A percentile compares a stretch with the other conserved stretches of the same genome.
phyloP scores from a whole-genome alignment of 2,888 invertebrate species.

The Meloe dianella region DNA sequence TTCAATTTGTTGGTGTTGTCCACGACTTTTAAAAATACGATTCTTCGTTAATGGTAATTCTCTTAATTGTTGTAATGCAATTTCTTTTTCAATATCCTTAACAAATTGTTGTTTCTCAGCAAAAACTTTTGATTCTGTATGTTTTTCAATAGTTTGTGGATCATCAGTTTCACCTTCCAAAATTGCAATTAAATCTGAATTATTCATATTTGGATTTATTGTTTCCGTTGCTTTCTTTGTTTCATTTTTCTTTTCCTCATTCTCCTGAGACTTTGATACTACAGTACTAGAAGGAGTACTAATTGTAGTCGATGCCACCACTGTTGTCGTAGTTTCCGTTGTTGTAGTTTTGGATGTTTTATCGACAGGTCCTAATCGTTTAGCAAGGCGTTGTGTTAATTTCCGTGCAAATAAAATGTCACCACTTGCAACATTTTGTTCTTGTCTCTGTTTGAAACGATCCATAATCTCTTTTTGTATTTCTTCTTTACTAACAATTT shows the following conservation, averaged over 20 bases:
- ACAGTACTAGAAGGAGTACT: not conserved
- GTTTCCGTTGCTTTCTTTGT: constrained; percentile 34
- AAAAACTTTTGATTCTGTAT: constrained; percentile 32
- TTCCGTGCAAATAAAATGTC: constrained; percentile 64
- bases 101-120: constrained; percentile 14
- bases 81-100: constrained; percentile 47
- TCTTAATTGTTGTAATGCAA: constrained; percentile 65
- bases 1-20: constrained; percentile 11
- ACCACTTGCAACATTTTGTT: constrained; percentile 54
- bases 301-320: constrained; percentile 25
- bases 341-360: not conserved
- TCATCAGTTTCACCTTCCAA: constrained; percentile 64
- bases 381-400: constrained; percentile 59
- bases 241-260: constrained; percentile 27
- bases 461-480: constrained; percentile 64
- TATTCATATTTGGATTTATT: constrained; percentile 52
- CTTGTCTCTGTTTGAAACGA: constrained; percentile 60
- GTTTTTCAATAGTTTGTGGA: constrained; percentile 28
- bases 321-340: not conserved
- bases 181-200: constrained; percentile 64
- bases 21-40: constrained; percentile 19
- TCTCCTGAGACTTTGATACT: constrained; percentile 16
- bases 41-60: constrained; percentile 56
- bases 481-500: constrained; percentile 64
- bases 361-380: constrained; percentile 44